Percentiles rank a stretch among this genome's conserved stretches.
phyloP scores from a whole-genome alignment of 2,888 invertebrate genomes.

The Chrysina gloriosa region DNA sequence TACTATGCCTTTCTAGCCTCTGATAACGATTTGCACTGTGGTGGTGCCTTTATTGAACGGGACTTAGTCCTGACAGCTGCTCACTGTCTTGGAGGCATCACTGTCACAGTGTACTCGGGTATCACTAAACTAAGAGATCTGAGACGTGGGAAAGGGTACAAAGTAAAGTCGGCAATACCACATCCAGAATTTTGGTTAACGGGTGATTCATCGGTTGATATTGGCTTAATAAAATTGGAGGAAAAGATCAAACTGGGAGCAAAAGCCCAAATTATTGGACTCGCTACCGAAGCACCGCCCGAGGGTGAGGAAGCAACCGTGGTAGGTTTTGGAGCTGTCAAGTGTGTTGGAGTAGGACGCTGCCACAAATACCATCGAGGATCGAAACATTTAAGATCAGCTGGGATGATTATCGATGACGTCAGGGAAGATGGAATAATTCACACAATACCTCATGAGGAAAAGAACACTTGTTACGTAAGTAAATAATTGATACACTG shows the following conservation, averaged over 20 bases:
- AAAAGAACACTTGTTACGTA: slow-evolving; percentile 13
- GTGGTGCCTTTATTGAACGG: not conserved
- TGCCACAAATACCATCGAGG: not conserved
- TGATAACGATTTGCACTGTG: not conserved
- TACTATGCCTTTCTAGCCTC: not conserved
- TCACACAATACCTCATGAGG: not conserved
- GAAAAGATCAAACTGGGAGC: not conserved
- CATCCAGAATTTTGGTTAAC: not conserved
- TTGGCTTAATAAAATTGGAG: slow-evolving; percentile 3
- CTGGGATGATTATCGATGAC: not conserved
- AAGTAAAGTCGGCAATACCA: not conserved
- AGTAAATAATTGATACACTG: not conserved
- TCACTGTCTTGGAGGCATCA: not conserved
- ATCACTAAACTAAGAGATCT: not conserved
- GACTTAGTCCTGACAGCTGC: slow-evolving; percentile 10
- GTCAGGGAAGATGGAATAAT: not conserved
- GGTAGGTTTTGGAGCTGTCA: not conserved
- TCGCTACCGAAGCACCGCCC: not conserved
- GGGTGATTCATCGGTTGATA: not conserved
- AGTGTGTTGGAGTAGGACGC: not conserved
- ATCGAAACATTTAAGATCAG: slow-evolving; percentile 1
- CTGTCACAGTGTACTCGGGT: not conserved
- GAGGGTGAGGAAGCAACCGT: not conserved
- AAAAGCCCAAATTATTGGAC: not conserved
- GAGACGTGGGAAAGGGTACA: not conserved